Conservation (phyloP, 2,797 vertebrate species). For the Prunella strophiata region DNA sequence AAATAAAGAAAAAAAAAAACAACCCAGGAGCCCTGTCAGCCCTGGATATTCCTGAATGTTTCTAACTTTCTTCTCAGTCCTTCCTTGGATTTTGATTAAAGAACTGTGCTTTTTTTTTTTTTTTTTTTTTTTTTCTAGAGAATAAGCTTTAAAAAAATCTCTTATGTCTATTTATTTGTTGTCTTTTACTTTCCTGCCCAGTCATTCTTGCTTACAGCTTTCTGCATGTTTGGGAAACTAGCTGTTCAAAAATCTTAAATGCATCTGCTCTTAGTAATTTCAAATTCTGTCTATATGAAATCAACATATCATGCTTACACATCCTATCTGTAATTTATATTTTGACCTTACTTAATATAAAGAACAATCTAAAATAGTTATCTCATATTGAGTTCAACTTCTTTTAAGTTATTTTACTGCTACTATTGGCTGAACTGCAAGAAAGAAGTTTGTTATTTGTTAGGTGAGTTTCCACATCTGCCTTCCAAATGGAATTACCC, state of each 20-base stretch:
- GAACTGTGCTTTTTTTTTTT: background rate
- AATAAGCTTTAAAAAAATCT: background rate
- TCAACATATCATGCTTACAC: background rate
- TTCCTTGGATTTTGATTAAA: background rate
- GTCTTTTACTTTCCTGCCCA: background rate
- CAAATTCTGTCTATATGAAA: background rate
- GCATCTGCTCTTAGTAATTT: background rate
- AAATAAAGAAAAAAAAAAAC: background rate
- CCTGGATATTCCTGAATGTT: background rate
- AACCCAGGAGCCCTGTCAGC: background rate
- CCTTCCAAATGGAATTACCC: background rate
- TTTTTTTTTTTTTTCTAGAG: background rate
- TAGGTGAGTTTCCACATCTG: constrained; percentile 24
- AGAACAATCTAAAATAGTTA: background rate
- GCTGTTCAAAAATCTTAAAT: background rate
- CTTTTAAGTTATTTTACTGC: background rate
- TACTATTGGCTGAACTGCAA: background rate
- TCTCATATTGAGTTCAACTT: background rate
- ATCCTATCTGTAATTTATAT: background rate
- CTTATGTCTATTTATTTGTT: background rate
- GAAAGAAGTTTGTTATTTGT: background rate
- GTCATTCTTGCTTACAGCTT: background rate
- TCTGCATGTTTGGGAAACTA: background rate
- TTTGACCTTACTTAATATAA: background rate
- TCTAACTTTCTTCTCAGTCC: background rate